A percentile compares a stretch with the other conserved stretches of the same genome.
Conservation (phyloP, 2,888 invertebrate species). For the Patella pellucida region DNA sequence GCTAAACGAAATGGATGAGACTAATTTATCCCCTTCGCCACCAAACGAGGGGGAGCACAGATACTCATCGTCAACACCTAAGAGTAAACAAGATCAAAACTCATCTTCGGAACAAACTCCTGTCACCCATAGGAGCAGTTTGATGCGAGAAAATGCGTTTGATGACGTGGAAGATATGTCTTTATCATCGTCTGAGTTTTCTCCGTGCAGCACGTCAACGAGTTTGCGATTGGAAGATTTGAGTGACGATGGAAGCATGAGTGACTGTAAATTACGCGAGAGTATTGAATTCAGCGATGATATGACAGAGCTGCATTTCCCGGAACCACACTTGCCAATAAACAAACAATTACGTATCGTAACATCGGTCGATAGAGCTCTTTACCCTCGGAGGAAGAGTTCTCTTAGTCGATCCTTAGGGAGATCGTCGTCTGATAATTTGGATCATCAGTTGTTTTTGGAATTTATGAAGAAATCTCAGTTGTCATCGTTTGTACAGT, state of each 20-base stretch:
- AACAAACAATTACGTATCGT: conserved; percentile 61
- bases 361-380: conserved; percentile 55
- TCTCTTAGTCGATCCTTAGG: conserved; percentile 51
- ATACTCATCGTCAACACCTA: conserved; percentile 11
- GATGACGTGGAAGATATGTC: conserved; percentile 50
- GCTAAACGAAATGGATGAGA: background rate
- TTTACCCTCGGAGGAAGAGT: conserved; percentile 39
- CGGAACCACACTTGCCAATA: conserved; percentile 49
- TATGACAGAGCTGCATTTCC: conserved; percentile 39
- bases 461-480: conserved; percentile 61
- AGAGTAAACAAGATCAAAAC: conserved; percentile 16
- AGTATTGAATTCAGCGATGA: conserved; percentile 55
- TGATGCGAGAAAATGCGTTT: conserved; percentile 35
- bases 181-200: conserved; percentile 52
- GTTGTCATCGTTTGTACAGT: conserved; percentile 60
- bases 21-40: conserved; percentile 7
- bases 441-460: conserved; percentile 56
- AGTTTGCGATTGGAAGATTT: conserved; percentile 52
- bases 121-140: conserved; percentile 5
- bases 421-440: conserved; percentile 45
- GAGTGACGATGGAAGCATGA: conserved; percentile 56
- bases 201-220: conserved; percentile 49
- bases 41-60: conserved; percentile 13
- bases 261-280: conserved; percentile 42
- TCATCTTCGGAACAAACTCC: conserved; percentile 1